These are phyloP conservation scores for Bolinopsis microptera DNA, from an alignment of 37 sponge, comb jelly and placozoan genomes.

Conservation along the genomic window DNA sequence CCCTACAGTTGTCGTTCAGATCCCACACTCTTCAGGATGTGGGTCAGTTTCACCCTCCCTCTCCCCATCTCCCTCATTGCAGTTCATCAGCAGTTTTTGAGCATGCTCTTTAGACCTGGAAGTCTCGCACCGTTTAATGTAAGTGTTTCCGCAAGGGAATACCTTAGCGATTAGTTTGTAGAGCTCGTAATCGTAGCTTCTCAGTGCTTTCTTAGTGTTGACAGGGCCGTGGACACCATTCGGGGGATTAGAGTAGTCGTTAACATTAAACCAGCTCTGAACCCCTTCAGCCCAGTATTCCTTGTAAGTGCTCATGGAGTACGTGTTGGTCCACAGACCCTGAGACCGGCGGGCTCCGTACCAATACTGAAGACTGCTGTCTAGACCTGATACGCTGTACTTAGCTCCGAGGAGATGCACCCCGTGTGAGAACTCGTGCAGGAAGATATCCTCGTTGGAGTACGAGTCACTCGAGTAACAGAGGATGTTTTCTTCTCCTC, in stretches of 20 bases:
- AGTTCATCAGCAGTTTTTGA: slow-evolving; percentile 36
- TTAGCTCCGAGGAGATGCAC: slow-evolving; percentile 54
- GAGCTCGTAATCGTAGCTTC: slow-evolving; percentile 1
- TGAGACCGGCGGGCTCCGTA: not conserved
- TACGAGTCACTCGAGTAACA: not conserved
- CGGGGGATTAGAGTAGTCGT: not conserved
- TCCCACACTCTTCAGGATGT: slow-evolving; percentile 12
- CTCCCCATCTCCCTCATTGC: slow-evolving; percentile 10
- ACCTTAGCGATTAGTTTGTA: not conserved
- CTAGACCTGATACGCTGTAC: slow-evolving; percentile 6
- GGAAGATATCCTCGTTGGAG: slow-evolving; percentile 25
- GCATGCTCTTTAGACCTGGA: not conserved
- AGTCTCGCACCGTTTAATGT: slow-evolving; percentile 22
- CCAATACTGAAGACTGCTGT: not conserved
- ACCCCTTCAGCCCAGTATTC: slow-evolving; percentile 55
- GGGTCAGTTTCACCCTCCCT: not conserved
- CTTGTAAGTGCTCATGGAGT: slow-evolving; percentile 29
- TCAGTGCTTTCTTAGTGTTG: slow-evolving; percentile 17
- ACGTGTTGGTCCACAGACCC: slow-evolving; percentile 40
- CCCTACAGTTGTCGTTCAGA: not conserved
- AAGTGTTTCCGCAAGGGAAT: slow-evolving; percentile 19
- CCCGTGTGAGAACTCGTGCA: slow-evolving; percentile 42
- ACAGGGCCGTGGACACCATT: slow-evolving; percentile 40
- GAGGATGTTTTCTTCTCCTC: slow-evolving; percentile 55
- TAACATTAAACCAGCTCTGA: slow-evolving; percentile 9